Conservation (phyloP, 2,888 invertebrate genomes). For the Desoria tigrina region DNA sequence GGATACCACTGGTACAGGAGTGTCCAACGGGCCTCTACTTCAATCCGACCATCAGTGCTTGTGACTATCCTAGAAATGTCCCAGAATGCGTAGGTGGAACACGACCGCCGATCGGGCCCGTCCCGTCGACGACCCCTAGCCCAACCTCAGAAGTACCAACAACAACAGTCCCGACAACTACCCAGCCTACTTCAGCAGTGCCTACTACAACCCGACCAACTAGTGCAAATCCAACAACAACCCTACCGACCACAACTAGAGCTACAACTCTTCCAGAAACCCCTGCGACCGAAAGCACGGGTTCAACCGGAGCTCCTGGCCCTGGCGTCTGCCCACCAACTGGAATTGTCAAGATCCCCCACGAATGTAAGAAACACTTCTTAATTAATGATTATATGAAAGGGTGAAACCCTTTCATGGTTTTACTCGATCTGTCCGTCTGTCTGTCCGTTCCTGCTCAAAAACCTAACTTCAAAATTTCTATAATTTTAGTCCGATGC, state of each 20-base stretch:
- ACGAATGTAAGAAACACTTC: conserved; percentile 23
- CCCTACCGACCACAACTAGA: conserved; percentile 56
- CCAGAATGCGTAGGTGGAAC: conserved; percentile 16
- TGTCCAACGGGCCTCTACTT: conserved; percentile 11
- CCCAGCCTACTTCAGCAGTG: background rate
- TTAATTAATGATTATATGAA: too few species aligned
- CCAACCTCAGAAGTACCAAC: background rate
- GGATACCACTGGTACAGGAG: background rate
- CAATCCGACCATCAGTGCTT: background rate
- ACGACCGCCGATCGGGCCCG: conserved; percentile 3
- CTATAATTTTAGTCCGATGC: conserved; percentile 23
- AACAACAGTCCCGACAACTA: conserved; percentile 8
- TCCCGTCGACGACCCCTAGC: background rate
- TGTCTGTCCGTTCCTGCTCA: too few species aligned
- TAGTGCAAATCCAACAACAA: too few species aligned
- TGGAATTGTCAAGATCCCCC: conserved; percentile 27
- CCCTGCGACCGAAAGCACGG: conserved; percentile 54
- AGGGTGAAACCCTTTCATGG: too few species aligned
- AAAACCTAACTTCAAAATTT: background rate
- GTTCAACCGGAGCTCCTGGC: conserved; percentile 19
- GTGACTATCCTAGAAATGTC: background rate
- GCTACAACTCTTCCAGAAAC: conserved; percentile 53
- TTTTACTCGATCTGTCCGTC: too few species aligned
- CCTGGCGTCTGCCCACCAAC: conserved; percentile 30
- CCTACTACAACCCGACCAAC: conserved; percentile 11